A percentile compares a stretch with the other conserved stretches of the same genome.
phyloP scores from a whole-genome alignment of 2,888 invertebrate species.

The Mimas tiliae region DNA sequence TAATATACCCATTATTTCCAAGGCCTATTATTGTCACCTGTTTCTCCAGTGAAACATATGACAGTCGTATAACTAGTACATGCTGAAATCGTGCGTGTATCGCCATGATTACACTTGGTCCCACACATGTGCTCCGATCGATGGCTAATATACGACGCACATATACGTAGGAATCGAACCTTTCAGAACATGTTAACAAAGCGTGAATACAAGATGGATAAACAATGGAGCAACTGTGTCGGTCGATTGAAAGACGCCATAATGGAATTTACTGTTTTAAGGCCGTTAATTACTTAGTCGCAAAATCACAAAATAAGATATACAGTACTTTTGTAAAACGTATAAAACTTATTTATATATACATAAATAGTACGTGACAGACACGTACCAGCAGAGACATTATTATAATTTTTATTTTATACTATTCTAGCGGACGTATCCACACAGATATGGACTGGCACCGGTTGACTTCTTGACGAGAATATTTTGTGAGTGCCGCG shows the following conservation, averaged over 20 bases:
- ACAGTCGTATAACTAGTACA: background rate
- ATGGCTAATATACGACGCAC: background rate
- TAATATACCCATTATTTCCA: no score
- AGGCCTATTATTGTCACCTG: constrained; percentile 8
- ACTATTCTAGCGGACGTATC: no score
- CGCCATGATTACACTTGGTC: constrained; percentile 11
- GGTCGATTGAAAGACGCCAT: background rate
- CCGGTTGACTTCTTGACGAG: no score
- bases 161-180: background rate
- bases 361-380: no score
- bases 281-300: background rate
- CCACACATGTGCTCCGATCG: constrained; percentile 21
- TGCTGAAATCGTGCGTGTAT: constrained; percentile 6
- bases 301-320: no score
- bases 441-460: no score
- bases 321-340: no score
- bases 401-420: no score
- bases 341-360: no score
- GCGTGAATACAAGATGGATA: background rate
- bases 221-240: background rate
- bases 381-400: no score
- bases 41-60: background rate
- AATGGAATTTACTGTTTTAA: background rate
- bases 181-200: background rate
- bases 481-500: no score